These are phyloP conservation scores for Luehdorfia chinensis DNA, from an alignment of 1,140 invertebrate species.

Conservation along the genomic window DNA sequence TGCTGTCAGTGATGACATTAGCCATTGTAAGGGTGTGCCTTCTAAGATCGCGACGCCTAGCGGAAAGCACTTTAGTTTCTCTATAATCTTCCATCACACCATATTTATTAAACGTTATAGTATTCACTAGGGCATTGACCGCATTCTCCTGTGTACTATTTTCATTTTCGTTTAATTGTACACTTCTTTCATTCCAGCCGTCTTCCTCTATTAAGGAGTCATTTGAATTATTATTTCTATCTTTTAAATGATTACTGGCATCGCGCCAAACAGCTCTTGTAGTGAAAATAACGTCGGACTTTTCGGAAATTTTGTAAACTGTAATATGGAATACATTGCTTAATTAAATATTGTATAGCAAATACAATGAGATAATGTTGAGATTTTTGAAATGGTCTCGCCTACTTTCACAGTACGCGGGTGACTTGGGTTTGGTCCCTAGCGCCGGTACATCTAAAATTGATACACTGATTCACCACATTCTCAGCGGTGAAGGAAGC, in stretches of 20 bases:
- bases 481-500: too few species aligned
- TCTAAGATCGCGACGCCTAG: conserved; percentile 40
- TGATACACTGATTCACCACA: too few species aligned
- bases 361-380: too few species aligned
- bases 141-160: conserved; percentile 1
- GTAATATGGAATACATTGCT: too few species aligned
- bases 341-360: too few species aligned
- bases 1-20: conserved; percentile 59
- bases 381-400: too few species aligned
- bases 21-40: conserved; percentile 49
- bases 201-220: conserved; percentile 12
- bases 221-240: conserved; percentile 3
- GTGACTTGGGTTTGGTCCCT: too few species aligned
- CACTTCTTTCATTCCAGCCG: not conserved
- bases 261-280: conserved; percentile 37
- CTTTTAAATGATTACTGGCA: conserved; percentile 11
- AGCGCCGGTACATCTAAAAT: too few species aligned
- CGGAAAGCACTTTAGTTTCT: conserved; percentile 32
- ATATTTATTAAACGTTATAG: conserved; percentile 21
- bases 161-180: not conserved
- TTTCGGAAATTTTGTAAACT: conserved; percentile 52
- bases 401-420: too few species aligned
- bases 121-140: conserved; percentile 12
- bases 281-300: conserved; percentile 37
- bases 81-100: conserved; percentile 42